Base-by-base conservation (phyloP, 2,888 invertebrate genomes). In the Villa cingulata region DNA sequence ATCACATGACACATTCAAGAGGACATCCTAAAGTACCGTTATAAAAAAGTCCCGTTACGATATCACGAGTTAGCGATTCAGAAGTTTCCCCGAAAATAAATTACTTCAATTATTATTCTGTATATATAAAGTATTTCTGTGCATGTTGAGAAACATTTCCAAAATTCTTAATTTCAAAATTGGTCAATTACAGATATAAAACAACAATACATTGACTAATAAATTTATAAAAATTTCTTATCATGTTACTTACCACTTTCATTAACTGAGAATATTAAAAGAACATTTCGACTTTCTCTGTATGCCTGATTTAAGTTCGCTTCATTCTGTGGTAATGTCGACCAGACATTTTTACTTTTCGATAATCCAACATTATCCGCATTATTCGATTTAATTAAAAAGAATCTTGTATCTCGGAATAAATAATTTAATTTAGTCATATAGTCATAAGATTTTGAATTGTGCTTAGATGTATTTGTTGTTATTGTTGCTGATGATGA, bases 361-460 rank as follows among this genome's bases (percentile, higher is more conserved):
- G 95, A 91, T 50, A 97, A 67, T 34, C 86, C 85, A 45, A 97
- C 87, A 68, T 97, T 97, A 70, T 97, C 96, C 50, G 88, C 86
- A 71, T 97, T 97, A 70, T 95, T 96, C 44, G 95, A 95, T 72
- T 97, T 97, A 59, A 97, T 95, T 49, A 97, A 78, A 72, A 95
- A 96, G 73, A 92, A 96, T 55, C 86, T 78, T 43, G 96, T 88
- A 65, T 92, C 92, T 56, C 92, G 79, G 70, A 96, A 95, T 56
- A 97, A 75, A 70, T 95, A 94, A 72, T 90, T 92, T 55, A 96
- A 70, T 71, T 90, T 88, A 20, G 87, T 86, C 71, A 83, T 76
- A 61, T 87, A 89, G 70, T 89, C 88, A 62, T 87, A 86, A 12
- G 81, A 81, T 66, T 83, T 83, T 48, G 74, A 70, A 65, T 53